These are phyloP conservation scores for Poeciliopsis gracilis DNA, from an alignment of 2,797 vertebrate species.

Conservation along the genomic window DNA sequence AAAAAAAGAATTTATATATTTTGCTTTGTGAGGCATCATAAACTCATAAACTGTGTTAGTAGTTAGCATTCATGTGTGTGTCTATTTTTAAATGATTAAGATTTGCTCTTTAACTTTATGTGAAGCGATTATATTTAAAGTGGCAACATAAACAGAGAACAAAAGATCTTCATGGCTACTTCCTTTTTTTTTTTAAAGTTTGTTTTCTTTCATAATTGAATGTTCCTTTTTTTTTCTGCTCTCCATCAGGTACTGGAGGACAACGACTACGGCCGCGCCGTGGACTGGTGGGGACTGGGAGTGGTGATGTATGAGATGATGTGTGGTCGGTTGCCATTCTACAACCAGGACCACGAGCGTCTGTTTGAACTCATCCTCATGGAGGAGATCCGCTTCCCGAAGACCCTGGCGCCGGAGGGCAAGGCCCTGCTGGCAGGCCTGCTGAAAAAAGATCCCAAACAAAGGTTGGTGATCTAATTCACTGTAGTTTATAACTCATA, in stretches of 20 bases:
- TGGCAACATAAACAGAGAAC: neutral
- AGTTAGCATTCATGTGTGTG: too few species aligned
- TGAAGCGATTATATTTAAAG: neutral
- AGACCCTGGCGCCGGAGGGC: constrained; percentile 90
- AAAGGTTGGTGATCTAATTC: constrained; percentile 72
- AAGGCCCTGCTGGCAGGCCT: constrained; percentile 90
- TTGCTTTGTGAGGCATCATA: neutral
- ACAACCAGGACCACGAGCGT: constrained; percentile 96
- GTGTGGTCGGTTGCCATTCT: constrained; percentile 95
- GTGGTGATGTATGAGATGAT: constrained; percentile 99
- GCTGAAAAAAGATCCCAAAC: constrained; percentile 95
- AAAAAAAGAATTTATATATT: neutral
- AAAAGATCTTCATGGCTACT: neutral
- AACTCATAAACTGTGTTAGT: neutral
- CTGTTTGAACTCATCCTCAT: constrained; percentile 96
- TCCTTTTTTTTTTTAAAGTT: neutral
- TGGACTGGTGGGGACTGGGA: constrained; percentile 97
- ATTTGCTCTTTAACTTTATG: constrained; percentile 1
- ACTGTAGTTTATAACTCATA: neutral
- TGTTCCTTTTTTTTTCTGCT: neutral
- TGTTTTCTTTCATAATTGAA: neutral
- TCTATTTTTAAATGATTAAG: neutral
- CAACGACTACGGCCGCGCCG: constrained; percentile 93
- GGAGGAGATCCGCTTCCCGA: constrained; percentile 95
- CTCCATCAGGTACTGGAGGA: constrained; percentile 89